Conservation (phyloP, 1,140 invertebrate species). For the Amyelois transitella region DNA sequence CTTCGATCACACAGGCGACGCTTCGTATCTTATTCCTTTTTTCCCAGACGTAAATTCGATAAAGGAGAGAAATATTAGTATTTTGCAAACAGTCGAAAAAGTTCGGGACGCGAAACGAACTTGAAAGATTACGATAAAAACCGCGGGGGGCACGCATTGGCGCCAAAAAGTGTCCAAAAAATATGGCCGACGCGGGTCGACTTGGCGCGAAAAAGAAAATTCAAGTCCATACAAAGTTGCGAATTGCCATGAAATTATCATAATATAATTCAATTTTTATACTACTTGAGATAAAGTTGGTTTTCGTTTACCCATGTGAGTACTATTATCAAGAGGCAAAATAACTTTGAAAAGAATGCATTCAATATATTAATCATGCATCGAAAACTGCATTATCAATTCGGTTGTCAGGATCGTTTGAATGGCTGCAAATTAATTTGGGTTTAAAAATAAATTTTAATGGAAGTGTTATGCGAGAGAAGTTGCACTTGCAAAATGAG, state of each 20-base stretch:
- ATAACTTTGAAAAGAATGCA: neutral
- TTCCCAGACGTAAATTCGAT: neutral
- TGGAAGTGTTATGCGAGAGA: no score
- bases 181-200: slow-evolving; percentile 4
- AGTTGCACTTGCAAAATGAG: neutral
- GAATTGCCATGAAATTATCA: neutral
- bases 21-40: neutral
- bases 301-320: neutral
- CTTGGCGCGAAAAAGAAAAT: slow-evolving; percentile 9
- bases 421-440: neutral
- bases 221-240: neutral
- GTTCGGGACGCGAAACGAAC: slow-evolving; percentile 17
- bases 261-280: neutral
- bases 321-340: neutral
- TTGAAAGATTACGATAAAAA: slow-evolving; percentile 22
- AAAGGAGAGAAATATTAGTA: slow-evolving; percentile 18
- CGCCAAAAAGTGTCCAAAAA: slow-evolving; percentile 32
- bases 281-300: neutral
- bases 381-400: slow-evolving; percentile 10
- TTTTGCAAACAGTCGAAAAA: slow-evolving; percentile 23
- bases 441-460: neutral
- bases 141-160: slow-evolving; percentile 18
- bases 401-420: slow-evolving; percentile 4
- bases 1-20: neutral
- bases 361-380: slow-evolving; percentile 7